Base-by-base conservation (phyloP, 2,888 invertebrate species). In the Acanthosepion lycidas region DNA sequence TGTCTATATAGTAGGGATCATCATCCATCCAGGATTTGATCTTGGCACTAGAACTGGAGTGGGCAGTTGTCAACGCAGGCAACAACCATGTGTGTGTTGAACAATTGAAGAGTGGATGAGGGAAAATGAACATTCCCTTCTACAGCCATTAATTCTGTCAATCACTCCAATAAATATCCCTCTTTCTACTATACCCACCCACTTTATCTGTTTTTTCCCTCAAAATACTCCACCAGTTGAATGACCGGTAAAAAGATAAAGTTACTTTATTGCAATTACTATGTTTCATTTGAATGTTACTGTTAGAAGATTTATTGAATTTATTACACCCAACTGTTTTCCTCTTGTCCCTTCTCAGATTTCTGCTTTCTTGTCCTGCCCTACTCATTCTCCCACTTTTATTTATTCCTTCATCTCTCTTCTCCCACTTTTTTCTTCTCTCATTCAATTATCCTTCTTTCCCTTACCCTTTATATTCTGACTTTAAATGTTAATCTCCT, bases 281-380 rank as follows among this genome's bases (percentile, higher is more conserved):
- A 78, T n/a, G n/a, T n/a, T n/a, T n/a, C 78, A 78, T 78, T 78
- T n/a, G 78, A 78, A 78, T n/a, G 78, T 78, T 78, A 12, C 78
- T n/a, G n/a, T 78, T 78, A n/a, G n/a, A 78, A n/a, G 78, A 78
- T 78, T 78, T 78, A 78, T 78, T n/a, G 78, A 78, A 78, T 78
- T 51, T 48, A 49, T 92, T 26, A 49, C 48, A 49, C 48, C 48
- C 92, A 48, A 8, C 6, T 49, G 48, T 92, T 51, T 49, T 92
- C 51, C 49, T 28, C 33, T n/a, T 5, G 3, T 23, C 92, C 48
- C 48, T 9, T 33, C 92, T 28, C 92, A 42, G 49, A 51, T 48
- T 48, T 48, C 49, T 91, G 33, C 91, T 42, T 5, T 91, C 91
- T 42, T 33, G 0, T 23, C 33, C 91, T 6, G 18, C 20, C 49